Evolutionary conservation across 2,113 vertebrate genomes (phyloP), one percentile per base, ranked within the genome.

Genomic region (Cyphomyrus discorhynchus): DNA sequence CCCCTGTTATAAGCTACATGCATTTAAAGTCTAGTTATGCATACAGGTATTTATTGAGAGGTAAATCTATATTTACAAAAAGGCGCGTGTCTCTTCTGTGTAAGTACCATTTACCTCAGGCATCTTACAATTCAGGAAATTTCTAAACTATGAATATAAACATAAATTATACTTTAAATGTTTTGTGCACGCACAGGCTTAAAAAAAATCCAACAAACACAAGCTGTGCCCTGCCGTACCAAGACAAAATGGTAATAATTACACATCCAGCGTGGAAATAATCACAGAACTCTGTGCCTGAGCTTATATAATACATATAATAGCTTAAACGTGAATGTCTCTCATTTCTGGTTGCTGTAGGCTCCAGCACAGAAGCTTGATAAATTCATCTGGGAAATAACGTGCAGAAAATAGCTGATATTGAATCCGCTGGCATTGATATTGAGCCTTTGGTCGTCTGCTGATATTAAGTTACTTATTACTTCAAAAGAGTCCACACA

Each of bases 301-400:
- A 77, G 35, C 70, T 77, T 77, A 39, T 80, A 80, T 80, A 39
- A 39, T 39, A 80, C n/a, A 80, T 42, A 19, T 19, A 35, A 80
- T 17, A 31, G 62, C 62, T 80, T 42, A 80, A 80, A 80, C 6
- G 6, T 80, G 74, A 80, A 42, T 80, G 35, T 80, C 15, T 80
- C 15, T 15, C 15, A 80, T 35, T 80, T 80, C n/a, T 13, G 27
- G 35, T n/a, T 39, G 74, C 17, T 80, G 35, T 42, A 80, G 35
- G 74, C 27, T 77, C 31, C 27, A 77, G 15, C 31, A 42, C 35
- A 80, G 35, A 42, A 80, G 15, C 17, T 39, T 80, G 13, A 80
- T 42, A 80, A 80, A 80, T 80, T 80, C 74, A 39, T 80, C 35
- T 80, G 74, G 74, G 74, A 80, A 80, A 80, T 80, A 80, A 80